Evolutionary conservation across 2,888 invertebrate genomes (phyloP), one percentile per base, ranked within the genome.

Genomic region (Noctua fimbriata): DNA sequence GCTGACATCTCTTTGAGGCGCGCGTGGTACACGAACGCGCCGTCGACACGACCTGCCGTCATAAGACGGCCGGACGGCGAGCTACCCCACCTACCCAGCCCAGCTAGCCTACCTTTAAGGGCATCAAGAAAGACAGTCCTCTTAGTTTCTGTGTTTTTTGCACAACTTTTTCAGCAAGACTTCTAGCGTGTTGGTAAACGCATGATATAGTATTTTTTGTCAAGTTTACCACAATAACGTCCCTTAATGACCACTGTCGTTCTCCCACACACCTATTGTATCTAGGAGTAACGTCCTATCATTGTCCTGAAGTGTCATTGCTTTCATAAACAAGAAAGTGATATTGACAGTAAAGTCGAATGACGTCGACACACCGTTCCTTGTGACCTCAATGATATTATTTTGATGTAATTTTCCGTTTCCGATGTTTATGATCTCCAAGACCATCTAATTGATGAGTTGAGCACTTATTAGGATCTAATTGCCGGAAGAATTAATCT

Each of bases 401-500:
- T 65, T 73, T 77, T 69, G 67, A 58, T 67, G 79, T 87, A 72
- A 69, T 85, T 81, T 88, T 88, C 82, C 81, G 65, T 69, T 81
- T 82, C 71, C 47, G 67, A 82, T 70, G 77, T 83, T 75, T 74
- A 71, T 77, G 80, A 84, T 83, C 83, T 84, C 24, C 52, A 71
- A 85, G 81, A 76, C 44, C 79, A 79, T 84, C 85, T 84, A 89
- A 89, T 87, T 84, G 81, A 78, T 83, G 87, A 83, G 71, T 73
- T 60, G 28, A 52, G 69, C 47, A 21, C 63, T 77, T 80, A 80
- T 82, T 76, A 76, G 47, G 77, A 73, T 82, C 80, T 87, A 89
- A 89, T 89, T 88, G 84, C 69, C 79, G 82, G 83, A 83, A 84
- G 89, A 84, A 78, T 89, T 88, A 81, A 84, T 85, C 78, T 78